Evolutionary conservation across 2,797 vertebrate genomes (phyloP).

Genomic region (Intellagama lesueurii): DNA sequence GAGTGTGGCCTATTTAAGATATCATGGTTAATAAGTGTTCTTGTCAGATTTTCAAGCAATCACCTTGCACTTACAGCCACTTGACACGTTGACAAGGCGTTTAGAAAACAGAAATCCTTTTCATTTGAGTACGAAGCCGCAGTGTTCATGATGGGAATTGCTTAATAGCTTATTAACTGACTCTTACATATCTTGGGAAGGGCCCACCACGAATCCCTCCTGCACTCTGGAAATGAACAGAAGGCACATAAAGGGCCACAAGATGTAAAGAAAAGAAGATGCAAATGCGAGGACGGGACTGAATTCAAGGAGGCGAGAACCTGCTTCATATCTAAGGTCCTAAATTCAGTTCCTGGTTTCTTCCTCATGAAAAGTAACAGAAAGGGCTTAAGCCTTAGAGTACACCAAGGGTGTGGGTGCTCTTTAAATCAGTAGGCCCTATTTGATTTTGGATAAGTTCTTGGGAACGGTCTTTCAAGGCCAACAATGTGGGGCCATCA

Average conservation of each 20-base stretch:
- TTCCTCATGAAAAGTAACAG: neutral
- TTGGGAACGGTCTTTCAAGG: no score
- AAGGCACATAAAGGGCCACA: neutral
- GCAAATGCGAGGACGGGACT: no score
- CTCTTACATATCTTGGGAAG: neutral
- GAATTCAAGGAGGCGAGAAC: no score
- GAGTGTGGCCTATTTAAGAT: constrained; percentile 22
- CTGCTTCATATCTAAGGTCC: no score
- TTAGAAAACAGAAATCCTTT: constrained; percentile 13
- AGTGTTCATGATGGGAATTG: neutral
- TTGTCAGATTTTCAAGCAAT: constrained; percentile 28
- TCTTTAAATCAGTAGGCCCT: neutral
- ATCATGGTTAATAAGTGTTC: constrained; percentile 24
- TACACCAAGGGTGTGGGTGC: no score
- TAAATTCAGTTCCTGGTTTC: neutral
- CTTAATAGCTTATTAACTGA: constrained; percentile 12
- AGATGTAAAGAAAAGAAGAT: no score
- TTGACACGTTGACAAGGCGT: constrained; percentile 33
- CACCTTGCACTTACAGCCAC: neutral
- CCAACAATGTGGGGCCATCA: no score
- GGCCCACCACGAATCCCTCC: neutral
- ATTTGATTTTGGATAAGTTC: no score
- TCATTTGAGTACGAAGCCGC: neutral
- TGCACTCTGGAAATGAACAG: neutral
- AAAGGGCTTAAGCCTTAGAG: no score